Percentiles rank a stretch among this genome's conserved stretches.
Evolutionary conservation across 2,113 vertebrate species (phyloP).

Genomic region (Cyanoderma ruficeps): DNA sequence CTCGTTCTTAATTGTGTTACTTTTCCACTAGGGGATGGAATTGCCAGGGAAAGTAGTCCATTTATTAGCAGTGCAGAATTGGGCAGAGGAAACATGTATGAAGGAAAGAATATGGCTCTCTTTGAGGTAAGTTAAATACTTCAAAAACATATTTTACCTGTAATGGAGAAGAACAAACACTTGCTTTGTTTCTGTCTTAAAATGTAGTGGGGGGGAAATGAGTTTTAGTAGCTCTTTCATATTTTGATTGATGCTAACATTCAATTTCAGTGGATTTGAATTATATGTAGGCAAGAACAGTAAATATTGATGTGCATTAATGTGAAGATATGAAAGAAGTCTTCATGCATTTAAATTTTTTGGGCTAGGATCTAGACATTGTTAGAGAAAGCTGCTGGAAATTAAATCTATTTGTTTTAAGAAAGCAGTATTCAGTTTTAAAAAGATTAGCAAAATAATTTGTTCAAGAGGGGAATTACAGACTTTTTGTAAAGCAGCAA

Average conservation of each 20-base stretch:
- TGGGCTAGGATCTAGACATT: neutral
- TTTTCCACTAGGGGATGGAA: slow-evolving; percentile 82
- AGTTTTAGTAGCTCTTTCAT: neutral
- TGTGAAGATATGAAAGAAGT: neutral
- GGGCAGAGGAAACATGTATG: slow-evolving; percentile 80
- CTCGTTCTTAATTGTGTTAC: neutral
- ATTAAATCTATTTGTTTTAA: neutral
- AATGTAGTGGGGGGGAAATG: neutral
- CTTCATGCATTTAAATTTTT: neutral
- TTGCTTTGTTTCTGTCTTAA: neutral
- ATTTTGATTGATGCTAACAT: neutral
- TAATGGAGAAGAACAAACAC: neutral
- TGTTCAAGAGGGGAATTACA: neutral
- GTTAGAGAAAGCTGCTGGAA: neutral
- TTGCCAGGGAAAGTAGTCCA: slow-evolving; percentile 85
- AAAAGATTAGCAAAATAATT: neutral
- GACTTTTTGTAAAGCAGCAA: neutral
- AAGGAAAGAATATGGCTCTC: slow-evolving; percentile 96
- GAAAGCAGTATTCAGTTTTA: neutral
- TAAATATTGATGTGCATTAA: neutral
- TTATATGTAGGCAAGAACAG: neutral
- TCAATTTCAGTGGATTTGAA: neutral
- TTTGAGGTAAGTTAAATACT: slow-evolving; percentile 84
- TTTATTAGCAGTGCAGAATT: slow-evolving; percentile 84
- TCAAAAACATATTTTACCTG: neutral